Conservation (phyloP, 1,140 invertebrate genomes). For the Maniola jurtina region DNA sequence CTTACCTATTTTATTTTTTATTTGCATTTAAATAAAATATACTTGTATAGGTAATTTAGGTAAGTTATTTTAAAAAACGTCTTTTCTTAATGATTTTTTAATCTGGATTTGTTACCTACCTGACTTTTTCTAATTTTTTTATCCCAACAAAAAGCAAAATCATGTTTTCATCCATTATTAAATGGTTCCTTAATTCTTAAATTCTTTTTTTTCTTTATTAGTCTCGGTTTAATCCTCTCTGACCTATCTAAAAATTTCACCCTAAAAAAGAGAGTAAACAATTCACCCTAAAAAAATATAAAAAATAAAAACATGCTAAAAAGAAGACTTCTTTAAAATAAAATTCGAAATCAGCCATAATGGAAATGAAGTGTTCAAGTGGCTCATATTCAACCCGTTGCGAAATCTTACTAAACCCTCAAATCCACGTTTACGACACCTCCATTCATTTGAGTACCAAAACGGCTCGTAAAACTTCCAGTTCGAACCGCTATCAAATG, state of each 20-base stretch:
- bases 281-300: background rate
- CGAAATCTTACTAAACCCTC: slow-evolving; percentile 33
- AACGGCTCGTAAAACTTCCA: slow-evolving; percentile 50
- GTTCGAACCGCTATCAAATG: slow-evolving; percentile 41
- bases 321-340: slow-evolving; percentile 1
- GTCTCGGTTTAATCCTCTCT: background rate
- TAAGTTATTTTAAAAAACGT: background rate
- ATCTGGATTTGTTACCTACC: too few species aligned
- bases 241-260: background rate
- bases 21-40: too few species aligned
- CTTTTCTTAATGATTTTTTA: too few species aligned
- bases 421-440: slow-evolving; percentile 55
- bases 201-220: too few species aligned
- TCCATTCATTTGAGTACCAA: slow-evolving; percentile 56
- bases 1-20: background rate
- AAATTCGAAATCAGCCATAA: slow-evolving; percentile 15
- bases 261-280: background rate
- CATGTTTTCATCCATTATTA: too few species aligned
- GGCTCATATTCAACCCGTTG: slow-evolving; percentile 21
- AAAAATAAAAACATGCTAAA: background rate
- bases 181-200: too few species aligned
- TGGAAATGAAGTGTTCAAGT: slow-evolving; percentile 19
- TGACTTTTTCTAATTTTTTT: too few species aligned
- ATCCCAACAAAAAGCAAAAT: too few species aligned
- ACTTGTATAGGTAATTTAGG: too few species aligned